phyloP scores from a whole-genome alignment of 2,113 vertebrate species.

The Suncus etruscus region DNA sequence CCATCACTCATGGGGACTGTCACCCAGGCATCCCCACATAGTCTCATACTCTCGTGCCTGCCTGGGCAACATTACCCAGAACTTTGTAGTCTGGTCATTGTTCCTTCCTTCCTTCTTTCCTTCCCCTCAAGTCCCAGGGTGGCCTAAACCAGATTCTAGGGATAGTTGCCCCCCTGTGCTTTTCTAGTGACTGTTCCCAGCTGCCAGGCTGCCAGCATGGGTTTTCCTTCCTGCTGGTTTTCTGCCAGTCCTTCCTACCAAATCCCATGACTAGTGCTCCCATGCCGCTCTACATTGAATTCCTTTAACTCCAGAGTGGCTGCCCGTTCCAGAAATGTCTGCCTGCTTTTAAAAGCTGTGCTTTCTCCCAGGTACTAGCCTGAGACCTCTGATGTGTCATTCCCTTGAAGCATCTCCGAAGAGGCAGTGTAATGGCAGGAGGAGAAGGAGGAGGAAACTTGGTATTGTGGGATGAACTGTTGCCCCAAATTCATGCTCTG shows the following conservation, averaged over 20 bases:
- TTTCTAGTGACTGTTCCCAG: background rate
- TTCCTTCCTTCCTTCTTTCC: background rate
- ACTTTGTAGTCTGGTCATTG: background rate
- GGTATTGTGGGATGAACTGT: background rate
- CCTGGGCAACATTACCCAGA: background rate
- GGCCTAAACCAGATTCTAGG: background rate
- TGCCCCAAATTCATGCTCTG: background rate
- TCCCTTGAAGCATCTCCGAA: background rate
- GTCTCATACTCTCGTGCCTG: background rate
- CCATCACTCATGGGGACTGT: background rate
- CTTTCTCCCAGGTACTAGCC: background rate
- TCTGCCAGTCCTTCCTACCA: too few relatives aligned
- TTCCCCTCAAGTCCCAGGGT: background rate
- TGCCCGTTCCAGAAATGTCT: too few relatives aligned
- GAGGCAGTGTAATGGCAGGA: too few relatives aligned
- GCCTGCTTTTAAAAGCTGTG: background rate
- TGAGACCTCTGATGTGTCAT: background rate
- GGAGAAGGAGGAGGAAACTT: background rate
- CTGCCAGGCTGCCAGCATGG: background rate
- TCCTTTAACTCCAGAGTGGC: too few relatives aligned
- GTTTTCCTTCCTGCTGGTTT: background rate
- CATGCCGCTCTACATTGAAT: too few relatives aligned
- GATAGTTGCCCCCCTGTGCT: background rate
- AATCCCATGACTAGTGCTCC: too few relatives aligned
- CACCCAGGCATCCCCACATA: fast-evolving